Evolutionary conservation across 2,113 vertebrate genomes (phyloP).

Genomic region (Paradoxurus hermaphroditus): DNA sequence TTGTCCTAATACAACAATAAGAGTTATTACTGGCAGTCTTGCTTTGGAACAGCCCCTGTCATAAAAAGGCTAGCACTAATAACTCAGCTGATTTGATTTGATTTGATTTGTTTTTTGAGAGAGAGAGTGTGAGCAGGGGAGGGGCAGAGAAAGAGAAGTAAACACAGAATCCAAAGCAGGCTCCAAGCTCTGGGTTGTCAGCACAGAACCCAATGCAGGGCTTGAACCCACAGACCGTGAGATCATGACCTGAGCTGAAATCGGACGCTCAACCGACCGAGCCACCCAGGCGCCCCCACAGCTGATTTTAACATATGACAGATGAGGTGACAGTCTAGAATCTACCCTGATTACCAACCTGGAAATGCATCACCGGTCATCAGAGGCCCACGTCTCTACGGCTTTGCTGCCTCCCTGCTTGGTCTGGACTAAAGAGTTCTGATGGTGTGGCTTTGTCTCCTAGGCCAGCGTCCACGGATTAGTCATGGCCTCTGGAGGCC

Average conservation of each 20-base stretch:
- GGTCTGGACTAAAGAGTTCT: not conserved
- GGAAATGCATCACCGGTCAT: not conserved
- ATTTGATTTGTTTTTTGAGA: too few relatives aligned
- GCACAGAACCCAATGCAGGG: too few relatives aligned
- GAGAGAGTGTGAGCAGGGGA: too few relatives aligned
- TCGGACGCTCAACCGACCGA: too few relatives aligned
- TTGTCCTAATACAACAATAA: not conserved
- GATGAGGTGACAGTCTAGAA: rapidly evolving
- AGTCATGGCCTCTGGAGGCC: not conserved
- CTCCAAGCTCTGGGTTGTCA: too few relatives aligned
- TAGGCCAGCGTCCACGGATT: too few relatives aligned
- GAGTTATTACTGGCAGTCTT: not conserved
- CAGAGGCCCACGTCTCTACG: not conserved
- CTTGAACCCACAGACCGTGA: too few relatives aligned
- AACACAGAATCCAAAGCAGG: too few relatives aligned
- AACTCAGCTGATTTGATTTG: not conserved
- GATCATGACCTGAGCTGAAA: too few relatives aligned
- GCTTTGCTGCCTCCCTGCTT: not conserved
- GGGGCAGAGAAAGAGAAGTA: too few relatives aligned
- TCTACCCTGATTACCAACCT: not conserved
- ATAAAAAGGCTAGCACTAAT: not conserved
- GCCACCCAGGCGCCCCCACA: too few relatives aligned
- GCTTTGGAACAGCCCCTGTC: not conserved
- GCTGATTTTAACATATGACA: not conserved
- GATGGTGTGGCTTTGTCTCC: not conserved